Evolutionary conservation across 2,113 vertebrate species (phyloP), one percentile per base, ranked within the genome.

Genomic region (Anarhynchus alexandrinus): DNA sequence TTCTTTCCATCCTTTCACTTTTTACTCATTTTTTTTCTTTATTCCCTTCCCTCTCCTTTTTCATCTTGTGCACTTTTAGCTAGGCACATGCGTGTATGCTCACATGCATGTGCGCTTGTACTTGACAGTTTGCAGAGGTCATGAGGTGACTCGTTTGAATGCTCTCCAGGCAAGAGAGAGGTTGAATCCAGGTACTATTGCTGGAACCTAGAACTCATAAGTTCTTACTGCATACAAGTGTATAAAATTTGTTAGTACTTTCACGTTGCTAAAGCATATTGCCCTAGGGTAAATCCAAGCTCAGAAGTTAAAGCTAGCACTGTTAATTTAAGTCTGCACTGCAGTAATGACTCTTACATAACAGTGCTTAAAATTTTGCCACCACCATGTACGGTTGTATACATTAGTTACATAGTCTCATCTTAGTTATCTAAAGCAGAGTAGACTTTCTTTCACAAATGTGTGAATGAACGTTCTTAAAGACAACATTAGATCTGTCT

Each of bases 71-170:
- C 42, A 7, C 36, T 5, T 25, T 71, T 52, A 14, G 36, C 7
- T 10, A 64, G 30, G 6, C 10, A 25, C 16, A 3, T 2, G 2
- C 29, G 18, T 66, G 38, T 16, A 8, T 21, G 22, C 20, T 18
- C 12, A 17, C 47, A 20, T 3, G 3, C 14, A 5, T 15, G 1
- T 5, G 7, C n/a, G 14, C 11, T 54, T 42, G 27, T 83, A 3
- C 12, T 34, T 86, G 36, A 29, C 40, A 18, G 36, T 61, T 67
- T 36, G 47, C 20, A 32, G 58, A 42, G 40, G 15, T 54, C 22
- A 4, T 14, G 30, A 72, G n/a, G 5, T 85, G 30, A 52, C 18
- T 65, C 10, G 12, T 34, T 59, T n/a, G 27, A 72, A 25, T 42
- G 54, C 30, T 51, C 6, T 29, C 3, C 17, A 64, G 59, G 29